Percentiles rank a stretch among this genome's conserved stretches.
Conservation (phyloP, 2,797 vertebrate genomes). For the Propithecus deckenii region DNA sequence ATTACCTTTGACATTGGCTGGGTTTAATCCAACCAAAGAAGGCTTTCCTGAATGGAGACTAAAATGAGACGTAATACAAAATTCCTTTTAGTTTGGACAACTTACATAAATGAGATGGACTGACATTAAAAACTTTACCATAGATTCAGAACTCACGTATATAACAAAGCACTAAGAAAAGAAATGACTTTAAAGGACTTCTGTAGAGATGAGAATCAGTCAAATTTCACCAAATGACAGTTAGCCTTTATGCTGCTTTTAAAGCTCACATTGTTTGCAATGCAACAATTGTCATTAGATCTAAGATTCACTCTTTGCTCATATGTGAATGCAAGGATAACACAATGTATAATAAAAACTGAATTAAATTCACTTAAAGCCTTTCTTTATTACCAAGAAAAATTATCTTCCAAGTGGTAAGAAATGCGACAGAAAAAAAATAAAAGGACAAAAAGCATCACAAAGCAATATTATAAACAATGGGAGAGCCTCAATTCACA, state of each 20-base stretch:
- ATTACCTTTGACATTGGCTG: background rate
- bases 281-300: background rate
- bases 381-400: slow-evolving; percentile 20
- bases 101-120: background rate
- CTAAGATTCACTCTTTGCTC: background rate
- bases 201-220: background rate
- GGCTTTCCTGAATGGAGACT: background rate
- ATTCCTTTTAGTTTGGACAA: background rate
- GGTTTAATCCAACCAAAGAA: background rate
- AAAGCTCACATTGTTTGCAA: background rate
- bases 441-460: background rate
- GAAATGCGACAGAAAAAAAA: background rate
- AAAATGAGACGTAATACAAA: slow-evolving; percentile 32
- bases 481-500: background rate
- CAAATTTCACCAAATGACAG: background rate
- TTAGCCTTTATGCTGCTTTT: background rate
- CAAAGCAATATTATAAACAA: background rate
- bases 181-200: background rate
- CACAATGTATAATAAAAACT: background rate
- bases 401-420: background rate
- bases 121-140: background rate
- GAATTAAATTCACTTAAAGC: background rate
- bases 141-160: background rate
- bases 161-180: background rate
- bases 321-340: background rate